Evolutionary conservation across 2,797 vertebrate species (phyloP).

Genomic region (Podarcis siculus): DNA sequence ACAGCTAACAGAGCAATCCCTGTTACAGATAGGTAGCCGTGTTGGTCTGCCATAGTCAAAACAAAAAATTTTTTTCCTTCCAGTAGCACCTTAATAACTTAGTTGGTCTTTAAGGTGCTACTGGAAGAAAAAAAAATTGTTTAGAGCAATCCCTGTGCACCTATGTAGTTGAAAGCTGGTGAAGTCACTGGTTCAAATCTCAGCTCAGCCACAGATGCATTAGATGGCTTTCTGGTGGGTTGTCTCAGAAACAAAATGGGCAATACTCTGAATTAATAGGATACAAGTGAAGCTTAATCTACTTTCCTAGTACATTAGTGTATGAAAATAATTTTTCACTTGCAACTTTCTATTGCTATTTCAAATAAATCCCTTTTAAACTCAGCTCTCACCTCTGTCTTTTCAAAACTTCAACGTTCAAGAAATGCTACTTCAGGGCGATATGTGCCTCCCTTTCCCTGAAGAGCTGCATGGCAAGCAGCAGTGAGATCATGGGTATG

Average conservation of each 20-base stretch:
- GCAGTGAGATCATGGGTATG: background rate
- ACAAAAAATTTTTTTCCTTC: no score
- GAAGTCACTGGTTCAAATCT: background rate
- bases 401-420: background rate
- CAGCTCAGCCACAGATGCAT: background rate
- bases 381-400: slow-evolving; percentile 12
- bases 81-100: no score
- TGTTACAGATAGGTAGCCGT: no score
- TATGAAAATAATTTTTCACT: slow-evolving; percentile 28
- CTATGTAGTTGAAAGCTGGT: background rate
- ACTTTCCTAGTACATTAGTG: slow-evolving; percentile 32
- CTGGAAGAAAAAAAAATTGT: no score
- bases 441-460: slow-evolving; percentile 5
- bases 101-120: no score
- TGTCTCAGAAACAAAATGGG: background rate
- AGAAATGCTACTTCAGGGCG: background rate
- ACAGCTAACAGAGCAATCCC: background rate
- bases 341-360: background rate
- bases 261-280: background rate
- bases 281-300: background rate
- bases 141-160: background rate
- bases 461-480: background rate
- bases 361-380: background rate
- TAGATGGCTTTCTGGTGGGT: background rate
- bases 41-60: no score